Percentiles rank a stretch among this genome's conserved stretches.
These are phyloP conservation scores for Plagodis dolabraria DNA, from an alignment of 2,888 invertebrate species.

Conservation along the genomic window DNA sequence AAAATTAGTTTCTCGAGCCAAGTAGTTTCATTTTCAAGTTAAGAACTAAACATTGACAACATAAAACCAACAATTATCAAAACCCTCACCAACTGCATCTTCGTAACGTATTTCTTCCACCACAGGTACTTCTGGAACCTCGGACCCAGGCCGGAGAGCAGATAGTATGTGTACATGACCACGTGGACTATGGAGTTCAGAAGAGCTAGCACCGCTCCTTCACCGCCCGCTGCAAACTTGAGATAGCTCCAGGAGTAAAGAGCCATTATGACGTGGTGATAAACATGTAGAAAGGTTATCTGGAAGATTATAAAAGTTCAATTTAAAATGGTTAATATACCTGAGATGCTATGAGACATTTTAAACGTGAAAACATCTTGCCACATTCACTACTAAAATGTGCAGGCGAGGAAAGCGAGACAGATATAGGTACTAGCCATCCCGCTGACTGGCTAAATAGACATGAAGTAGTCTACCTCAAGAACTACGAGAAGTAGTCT, in stretches of 20 bases:
- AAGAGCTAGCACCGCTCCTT: conserved; percentile 89
- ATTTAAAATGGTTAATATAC: too few species aligned
- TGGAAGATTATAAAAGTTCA: conserved; percentile 70
- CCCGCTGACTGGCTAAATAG: too few species aligned
- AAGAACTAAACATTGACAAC: too few species aligned
- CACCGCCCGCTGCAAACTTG: conserved; percentile 91
- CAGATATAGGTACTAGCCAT: too few species aligned
- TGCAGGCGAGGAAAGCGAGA: too few species aligned
- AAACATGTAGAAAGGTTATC: conserved; percentile 95
- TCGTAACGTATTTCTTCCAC: conserved; percentile 95
- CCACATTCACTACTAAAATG: too few species aligned
- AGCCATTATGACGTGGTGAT: conserved; percentile 93
- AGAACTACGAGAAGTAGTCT: too few species aligned
- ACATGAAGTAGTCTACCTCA: too few species aligned
- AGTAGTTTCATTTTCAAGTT: too few species aligned
- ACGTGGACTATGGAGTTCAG: conserved; percentile 92
- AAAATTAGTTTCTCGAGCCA: too few species aligned
- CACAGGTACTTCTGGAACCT: conserved; percentile 91
- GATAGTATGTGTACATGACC: conserved; percentile 93
- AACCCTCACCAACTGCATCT: conserved; percentile 88
- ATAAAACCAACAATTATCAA: not conserved
- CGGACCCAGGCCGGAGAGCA: conserved; percentile 91
- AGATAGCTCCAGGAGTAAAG: conserved; percentile 92
- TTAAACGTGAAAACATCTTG: too few species aligned
- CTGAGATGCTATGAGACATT: too few species aligned